Base-by-base conservation (phyloP, 1,140 invertebrate genomes). In the Neomicropteryx cornuta region DNA sequence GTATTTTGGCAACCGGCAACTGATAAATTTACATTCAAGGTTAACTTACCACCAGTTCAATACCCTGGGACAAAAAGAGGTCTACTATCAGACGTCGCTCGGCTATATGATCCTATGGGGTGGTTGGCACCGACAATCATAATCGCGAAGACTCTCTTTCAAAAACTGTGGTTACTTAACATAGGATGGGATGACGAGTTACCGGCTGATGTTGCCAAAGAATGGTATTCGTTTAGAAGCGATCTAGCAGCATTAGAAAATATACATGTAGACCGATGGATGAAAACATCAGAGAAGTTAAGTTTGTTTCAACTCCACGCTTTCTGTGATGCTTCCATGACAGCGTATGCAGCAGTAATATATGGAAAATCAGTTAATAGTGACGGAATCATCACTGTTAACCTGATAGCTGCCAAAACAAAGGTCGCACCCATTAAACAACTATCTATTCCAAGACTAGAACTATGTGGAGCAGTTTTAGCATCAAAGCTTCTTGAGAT, bases 61-160 rank as follows among this genome's bases (percentile, higher is more conserved):
- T 13, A 8, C 18, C 18, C 17, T 16, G 21, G 29, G 29, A 47
- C 47, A 34, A 40, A 51, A 46, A 34, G 43, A 41, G 33, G 8
- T 14, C 13, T 42, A 18, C 27, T 46, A 42, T 41, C 36, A 6
- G 38, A 45, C 3, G 37, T 52, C 5, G 32, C 47, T 5, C 29
- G 33, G 21, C 27, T 59, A 0, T 66, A 56, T 34, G 60, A 68
- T 44, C 56, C 53, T 4, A 37, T 60, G 5, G 66, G 64, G 8
- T 57, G 56, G 36, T 22, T 68, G 13, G 41, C 51, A 2, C 68
- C 68, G 8, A 31, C 56, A 2, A 48, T 60, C 3, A 49, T 70
- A 11, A 40, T 11, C 8, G 44, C 51, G 4, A 71, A 71, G 47
- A 55, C 70, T 0, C 47, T 70, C 2, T 52, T 71, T 24, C 67